Conservation (phyloP, 2,797 vertebrate species). For the Enteromius trimaculatus region DNA sequence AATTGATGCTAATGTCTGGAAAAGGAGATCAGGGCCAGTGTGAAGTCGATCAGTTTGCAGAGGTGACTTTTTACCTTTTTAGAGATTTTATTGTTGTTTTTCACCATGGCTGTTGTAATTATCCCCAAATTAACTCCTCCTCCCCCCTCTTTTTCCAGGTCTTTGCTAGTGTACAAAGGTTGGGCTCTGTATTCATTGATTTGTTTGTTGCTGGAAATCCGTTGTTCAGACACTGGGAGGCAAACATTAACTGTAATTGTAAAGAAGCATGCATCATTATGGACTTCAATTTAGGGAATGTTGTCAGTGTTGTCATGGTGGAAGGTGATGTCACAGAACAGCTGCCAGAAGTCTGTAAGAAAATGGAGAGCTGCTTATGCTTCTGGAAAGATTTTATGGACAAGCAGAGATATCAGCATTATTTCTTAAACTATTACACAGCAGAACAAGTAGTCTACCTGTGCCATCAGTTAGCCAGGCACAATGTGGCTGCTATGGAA, state of each 20-base stretch:
- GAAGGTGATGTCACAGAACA: conserved; percentile 74
- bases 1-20: conserved; percentile 97
- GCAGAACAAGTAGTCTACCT: conserved; percentile 93
- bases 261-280: conserved; percentile 72
- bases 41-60: conserved; percentile 91
- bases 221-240: conserved; percentile 88
- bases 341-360: conserved; percentile 85
- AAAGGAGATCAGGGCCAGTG: conserved; percentile 87
- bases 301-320: conserved; percentile 69
- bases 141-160: conserved; percentile 73
- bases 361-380: conserved; percentile 86
- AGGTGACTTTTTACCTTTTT: conserved; percentile 74
- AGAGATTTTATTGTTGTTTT: neutral
- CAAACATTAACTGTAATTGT: conserved; percentile 75
- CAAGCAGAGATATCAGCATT: conserved; percentile 80
- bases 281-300: conserved; percentile 77
- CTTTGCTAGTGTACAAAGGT: conserved; percentile 87
- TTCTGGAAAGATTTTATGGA: conserved; percentile 86
- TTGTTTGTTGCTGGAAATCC: conserved; percentile 89
- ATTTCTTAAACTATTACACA: conserved; percentile 93
- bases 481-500: conserved; percentile 63
- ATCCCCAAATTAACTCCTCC: neutral
- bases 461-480: conserved; percentile 78
- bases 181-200: conserved; percentile 86
- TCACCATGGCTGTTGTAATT: neutral